These are phyloP conservation scores for Campoletis sonorensis DNA, from an alignment of 1,140 invertebrate species.

Conservation along the genomic window DNA sequence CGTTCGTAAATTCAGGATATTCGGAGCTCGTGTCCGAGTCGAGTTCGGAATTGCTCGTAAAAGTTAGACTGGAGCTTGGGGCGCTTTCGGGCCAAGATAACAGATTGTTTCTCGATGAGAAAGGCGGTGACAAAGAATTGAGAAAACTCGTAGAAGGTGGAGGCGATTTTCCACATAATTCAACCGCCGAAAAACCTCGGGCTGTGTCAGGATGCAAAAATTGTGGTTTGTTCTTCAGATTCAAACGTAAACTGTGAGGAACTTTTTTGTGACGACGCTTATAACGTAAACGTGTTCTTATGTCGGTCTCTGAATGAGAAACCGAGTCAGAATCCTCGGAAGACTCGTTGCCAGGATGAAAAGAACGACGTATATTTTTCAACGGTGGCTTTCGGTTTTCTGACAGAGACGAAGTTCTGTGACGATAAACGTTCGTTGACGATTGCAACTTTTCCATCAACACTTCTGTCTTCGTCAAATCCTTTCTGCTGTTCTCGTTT, in stretches of 20 bases:
- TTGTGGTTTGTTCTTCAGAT: conserved; percentile 66
- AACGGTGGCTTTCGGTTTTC: conserved; percentile 67
- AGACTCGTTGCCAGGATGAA: conserved; percentile 70
- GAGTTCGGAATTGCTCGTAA: conserved; percentile 73
- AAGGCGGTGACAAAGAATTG: conserved; percentile 73
- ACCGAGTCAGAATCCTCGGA: conserved; percentile 75
- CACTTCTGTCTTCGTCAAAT: conserved; percentile 56
- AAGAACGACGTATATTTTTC: conserved; percentile 68
- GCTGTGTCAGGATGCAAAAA: conserved; percentile 50
- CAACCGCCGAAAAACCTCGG: conserved; percentile 63
- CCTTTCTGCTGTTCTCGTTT: conserved; percentile 62
- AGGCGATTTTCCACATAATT: conserved; percentile 71
- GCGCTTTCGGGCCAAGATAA: conserved; percentile 74
- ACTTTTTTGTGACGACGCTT: conserved; percentile 67
- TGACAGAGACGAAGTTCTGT: conserved; percentile 71
- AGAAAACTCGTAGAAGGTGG: conserved; percentile 74
- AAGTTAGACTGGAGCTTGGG: conserved; percentile 72
- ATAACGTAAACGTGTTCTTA: conserved; percentile 66
- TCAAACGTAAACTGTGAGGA: conserved; percentile 65
- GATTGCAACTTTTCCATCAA: conserved; percentile 56
- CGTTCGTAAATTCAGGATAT: conserved; percentile 74
- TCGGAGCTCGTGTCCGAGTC: conserved; percentile 74
- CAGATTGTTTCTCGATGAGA: conserved; percentile 70
- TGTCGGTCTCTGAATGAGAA: conserved; percentile 74
- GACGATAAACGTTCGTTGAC: conserved; percentile 62